Conservation (phyloP, 2,888 invertebrate genomes). For the Adelognathus sp. region DNA sequence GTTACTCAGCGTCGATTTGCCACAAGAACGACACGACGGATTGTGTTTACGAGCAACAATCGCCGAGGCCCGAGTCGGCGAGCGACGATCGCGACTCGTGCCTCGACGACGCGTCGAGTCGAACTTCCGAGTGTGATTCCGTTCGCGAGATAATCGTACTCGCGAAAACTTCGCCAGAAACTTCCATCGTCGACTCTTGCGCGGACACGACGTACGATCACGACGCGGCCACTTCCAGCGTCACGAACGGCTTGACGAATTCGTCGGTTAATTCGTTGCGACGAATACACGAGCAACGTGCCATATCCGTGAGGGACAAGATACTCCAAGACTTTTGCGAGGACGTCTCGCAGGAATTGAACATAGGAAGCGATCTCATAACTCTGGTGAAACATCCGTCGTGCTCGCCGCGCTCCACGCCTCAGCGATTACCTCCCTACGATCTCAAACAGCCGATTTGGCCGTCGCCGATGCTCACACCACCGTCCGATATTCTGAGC, state of each 20-base stretch:
- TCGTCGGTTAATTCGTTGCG: conserved; percentile 8
- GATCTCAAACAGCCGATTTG: conserved; percentile 73
- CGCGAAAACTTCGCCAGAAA: conserved; percentile 66
- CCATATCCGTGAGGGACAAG: conserved; percentile 78
- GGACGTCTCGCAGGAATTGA: conserved; percentile 77
- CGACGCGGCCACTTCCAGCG: conserved; percentile 67
- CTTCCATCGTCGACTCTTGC: conserved; percentile 59
- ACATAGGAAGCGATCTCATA: conserved; percentile 77
- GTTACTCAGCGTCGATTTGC: conserved; percentile 70
- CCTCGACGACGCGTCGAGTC: conserved; percentile 69
- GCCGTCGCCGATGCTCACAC: conserved; percentile 74
- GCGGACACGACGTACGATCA: conserved; percentile 69
- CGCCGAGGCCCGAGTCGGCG: conserved; percentile 72
- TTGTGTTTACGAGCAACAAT: conserved; percentile 67
- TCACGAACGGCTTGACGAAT: not conserved
- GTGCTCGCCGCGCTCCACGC: conserved; percentile 78
- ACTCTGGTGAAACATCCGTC: conserved; percentile 79
- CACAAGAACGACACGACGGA: conserved; percentile 73
- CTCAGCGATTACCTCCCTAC: conserved; percentile 75
- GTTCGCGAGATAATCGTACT: conserved; percentile 70
- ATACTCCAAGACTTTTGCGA: conserved; percentile 80
- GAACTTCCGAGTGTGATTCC: conserved; percentile 70
- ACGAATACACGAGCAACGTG: conserved; percentile 59
- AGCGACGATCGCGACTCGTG: conserved; percentile 63
- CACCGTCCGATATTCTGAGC: conserved; percentile 77